Evolutionary conservation across 2,888 invertebrate species (phyloP).

Genomic region (Calliopum simillimum): DNA sequence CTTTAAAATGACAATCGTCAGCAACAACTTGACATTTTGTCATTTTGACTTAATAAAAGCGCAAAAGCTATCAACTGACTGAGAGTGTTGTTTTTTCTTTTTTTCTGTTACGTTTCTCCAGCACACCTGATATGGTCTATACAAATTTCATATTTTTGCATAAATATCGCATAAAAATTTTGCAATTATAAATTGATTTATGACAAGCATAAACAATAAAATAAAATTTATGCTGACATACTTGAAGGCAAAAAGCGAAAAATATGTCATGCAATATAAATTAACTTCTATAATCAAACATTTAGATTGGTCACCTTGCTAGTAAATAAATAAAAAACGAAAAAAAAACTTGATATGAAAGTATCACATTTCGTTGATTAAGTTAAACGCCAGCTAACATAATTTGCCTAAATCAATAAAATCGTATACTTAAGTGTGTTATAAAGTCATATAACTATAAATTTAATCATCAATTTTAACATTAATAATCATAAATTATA

Average conservation of each 20-base stretch:
- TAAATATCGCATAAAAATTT: too few species aligned
- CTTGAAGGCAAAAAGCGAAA: not conserved
- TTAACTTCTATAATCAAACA: too few species aligned
- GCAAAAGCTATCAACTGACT: too few species aligned
- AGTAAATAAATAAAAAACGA: too few species aligned
- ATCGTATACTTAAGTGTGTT: slow-evolving; percentile 49
- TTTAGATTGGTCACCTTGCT: too few species aligned
- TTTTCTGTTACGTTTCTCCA: too few species aligned
- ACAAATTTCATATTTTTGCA: too few species aligned
- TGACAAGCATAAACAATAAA: slow-evolving; percentile 19
- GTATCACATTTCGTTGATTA: slow-evolving; percentile 16
- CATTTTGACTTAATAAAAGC: slow-evolving; percentile 40
- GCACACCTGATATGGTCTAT: too few species aligned
- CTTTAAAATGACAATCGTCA: slow-evolving; percentile 49
- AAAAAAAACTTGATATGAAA: slow-evolving; percentile 1
- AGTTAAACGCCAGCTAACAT: slow-evolving; percentile 20
- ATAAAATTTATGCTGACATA: slow-evolving; percentile 22
- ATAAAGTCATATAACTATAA: slow-evolving; percentile 56
- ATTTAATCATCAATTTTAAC: slow-evolving; percentile 61
- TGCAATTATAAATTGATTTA: not conserved
- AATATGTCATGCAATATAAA: not conserved
- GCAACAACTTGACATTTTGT: slow-evolving; percentile 58
- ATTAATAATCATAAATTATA: slow-evolving; percentile 53
- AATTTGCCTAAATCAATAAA: slow-evolving; percentile 38
- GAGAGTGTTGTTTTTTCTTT: too few species aligned